Evolutionary conservation across 2,888 invertebrate genomes (phyloP).

Genomic region (Endotricha flammealis): DNA sequence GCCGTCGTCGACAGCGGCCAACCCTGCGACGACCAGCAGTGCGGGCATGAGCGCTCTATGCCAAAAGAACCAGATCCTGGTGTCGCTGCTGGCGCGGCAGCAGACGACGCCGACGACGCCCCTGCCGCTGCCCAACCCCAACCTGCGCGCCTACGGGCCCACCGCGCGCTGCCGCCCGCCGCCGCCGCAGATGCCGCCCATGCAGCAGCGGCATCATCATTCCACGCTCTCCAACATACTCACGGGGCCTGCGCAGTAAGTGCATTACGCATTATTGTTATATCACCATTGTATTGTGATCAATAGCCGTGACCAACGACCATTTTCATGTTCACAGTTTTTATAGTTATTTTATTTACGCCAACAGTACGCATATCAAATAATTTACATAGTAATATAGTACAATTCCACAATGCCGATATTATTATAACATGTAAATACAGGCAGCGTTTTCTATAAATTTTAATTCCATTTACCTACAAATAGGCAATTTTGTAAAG

Average conservation of each 20-base stretch:
- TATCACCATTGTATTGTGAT: too few species aligned
- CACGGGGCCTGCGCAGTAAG: constrained; percentile 26
- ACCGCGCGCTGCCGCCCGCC: constrained; percentile 35
- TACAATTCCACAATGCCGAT: too few species aligned
- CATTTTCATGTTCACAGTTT: too few species aligned
- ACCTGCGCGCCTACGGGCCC: constrained; percentile 56
- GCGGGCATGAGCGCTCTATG: constrained; percentile 82
- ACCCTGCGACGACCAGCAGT: constrained; percentile 44
- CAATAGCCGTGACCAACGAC: too few species aligned
- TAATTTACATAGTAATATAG: too few species aligned
- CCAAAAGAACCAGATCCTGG: constrained; percentile 91
- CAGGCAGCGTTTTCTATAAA: too few species aligned
- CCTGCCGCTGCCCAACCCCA: constrained; percentile 84
- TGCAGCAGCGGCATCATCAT: constrained; percentile 25
- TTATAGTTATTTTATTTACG: too few species aligned
- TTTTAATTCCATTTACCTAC: too few species aligned
- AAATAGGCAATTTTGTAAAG: too few species aligned
- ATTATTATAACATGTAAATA: too few species aligned
- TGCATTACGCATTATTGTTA: too few species aligned
- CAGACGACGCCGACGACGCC: constrained; percentile 82
- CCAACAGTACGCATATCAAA: too few species aligned
- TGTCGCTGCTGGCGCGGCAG: constrained; percentile 87
- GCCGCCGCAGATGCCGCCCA: constrained; percentile 33
- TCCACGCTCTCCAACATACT: constrained; percentile 51
- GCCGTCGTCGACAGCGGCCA: constrained; percentile 44